These are phyloP conservation scores for Silvanus unidentatus DNA, from an alignment of 2,888 invertebrate species.

Conservation along the genomic window DNA sequence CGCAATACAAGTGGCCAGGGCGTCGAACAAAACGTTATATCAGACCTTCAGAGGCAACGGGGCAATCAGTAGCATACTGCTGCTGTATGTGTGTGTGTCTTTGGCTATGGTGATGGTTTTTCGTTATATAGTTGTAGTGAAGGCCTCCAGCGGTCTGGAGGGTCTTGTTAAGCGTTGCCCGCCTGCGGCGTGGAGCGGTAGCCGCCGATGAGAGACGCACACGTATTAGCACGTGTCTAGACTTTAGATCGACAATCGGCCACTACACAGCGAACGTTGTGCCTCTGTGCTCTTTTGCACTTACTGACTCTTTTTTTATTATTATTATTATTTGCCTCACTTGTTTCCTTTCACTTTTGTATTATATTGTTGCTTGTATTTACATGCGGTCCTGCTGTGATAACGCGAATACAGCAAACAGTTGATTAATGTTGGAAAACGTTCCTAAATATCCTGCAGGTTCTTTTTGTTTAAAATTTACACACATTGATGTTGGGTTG, in stretches of 20 bases:
- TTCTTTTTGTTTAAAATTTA: no score
- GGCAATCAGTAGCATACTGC: constrained; percentile 33
- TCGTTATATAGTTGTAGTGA: constrained; percentile 21
- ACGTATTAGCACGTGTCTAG: constrained; percentile 37
- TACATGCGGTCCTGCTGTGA: constrained; percentile 14
- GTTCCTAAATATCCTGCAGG: no score
- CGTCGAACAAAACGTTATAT: constrained; percentile 23
- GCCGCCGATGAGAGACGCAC: constrained; percentile 33
- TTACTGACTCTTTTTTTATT: constrained; percentile 25
- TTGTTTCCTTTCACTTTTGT: constrained; percentile 26
- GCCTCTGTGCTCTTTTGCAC: constrained; percentile 20
- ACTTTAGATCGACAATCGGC: constrained; percentile 30
- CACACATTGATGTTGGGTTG: no score
- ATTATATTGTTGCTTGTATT: constrained; percentile 7
- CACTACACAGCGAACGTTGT: constrained; percentile 2
- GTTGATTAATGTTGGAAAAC: no score
- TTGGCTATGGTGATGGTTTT: constrained; percentile 27
- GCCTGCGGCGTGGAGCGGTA: constrained; percentile 27
- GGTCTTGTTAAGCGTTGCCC: constrained; percentile 37
- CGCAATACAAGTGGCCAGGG: constrained; percentile 29
- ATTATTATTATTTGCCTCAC: no score
- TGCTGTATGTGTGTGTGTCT: constrained; percentile 13
- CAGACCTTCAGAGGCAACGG: constrained; percentile 20
- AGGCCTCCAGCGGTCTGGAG: constrained; percentile 27
- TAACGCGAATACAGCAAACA: background rate